Evolutionary conservation across 2,113 vertebrate species (phyloP).

Genomic region (Pionites leucogaster): DNA sequence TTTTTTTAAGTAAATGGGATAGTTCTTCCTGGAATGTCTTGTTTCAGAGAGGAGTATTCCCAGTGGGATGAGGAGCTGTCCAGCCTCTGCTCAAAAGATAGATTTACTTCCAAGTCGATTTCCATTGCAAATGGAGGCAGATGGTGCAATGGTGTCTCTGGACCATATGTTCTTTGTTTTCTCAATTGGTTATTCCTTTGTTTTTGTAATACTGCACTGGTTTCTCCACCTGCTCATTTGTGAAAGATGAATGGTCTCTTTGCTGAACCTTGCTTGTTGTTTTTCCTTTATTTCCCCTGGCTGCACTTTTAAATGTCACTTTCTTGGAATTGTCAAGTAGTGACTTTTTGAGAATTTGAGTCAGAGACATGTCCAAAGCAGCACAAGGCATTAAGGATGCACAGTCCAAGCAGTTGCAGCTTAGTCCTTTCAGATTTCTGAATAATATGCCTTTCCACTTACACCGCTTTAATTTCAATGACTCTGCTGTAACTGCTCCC

Average conservation of each 20-base stretch:
- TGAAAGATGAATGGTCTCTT: neutral
- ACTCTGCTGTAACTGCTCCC: neutral
- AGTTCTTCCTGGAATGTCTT: neutral
- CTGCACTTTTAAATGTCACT: neutral
- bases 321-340: neutral
- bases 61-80: neutral
- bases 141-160: neutral
- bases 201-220: neutral
- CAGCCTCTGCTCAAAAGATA: neutral
- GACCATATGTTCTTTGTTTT: constrained; percentile 16
- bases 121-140: neutral
- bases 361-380: neutral
- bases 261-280: neutral
- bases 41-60: neutral
- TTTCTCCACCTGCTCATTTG: constrained; percentile 31
- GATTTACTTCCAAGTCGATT: neutral
- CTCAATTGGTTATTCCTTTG: neutral
- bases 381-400: neutral
- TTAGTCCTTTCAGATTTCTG: neutral
- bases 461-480: neutral
- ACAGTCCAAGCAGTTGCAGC: neutral
- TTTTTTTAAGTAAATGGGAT: neutral
- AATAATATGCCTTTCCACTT: neutral
- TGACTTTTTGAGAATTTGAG: neutral
- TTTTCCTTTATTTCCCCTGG: neutral